Conservation (phyloP, 2,888 invertebrate genomes). For the Stenurella melanura region DNA sequence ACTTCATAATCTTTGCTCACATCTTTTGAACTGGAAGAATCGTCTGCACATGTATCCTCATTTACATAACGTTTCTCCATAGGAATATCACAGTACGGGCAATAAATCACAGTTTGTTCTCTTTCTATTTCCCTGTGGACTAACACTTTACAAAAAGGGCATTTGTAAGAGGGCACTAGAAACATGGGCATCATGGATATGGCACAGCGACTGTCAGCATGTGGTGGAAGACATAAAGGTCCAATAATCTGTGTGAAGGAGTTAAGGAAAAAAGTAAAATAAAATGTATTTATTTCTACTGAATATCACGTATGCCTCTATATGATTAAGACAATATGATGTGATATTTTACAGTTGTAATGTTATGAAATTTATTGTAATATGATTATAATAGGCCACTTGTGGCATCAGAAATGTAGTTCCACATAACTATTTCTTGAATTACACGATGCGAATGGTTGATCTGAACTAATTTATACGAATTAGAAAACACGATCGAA, state of each 20-base stretch:
- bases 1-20: constrained; percentile 28
- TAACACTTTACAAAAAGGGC: constrained; percentile 64
- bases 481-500: no score
- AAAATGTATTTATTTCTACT: no score
- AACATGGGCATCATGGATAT: constrained; percentile 69
- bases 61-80: constrained; percentile 59
- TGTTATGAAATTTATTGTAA: no score
- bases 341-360: no score
- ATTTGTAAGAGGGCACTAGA: constrained; percentile 66
- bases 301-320: no score
- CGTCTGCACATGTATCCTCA: constrained; percentile 8
- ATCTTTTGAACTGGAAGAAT: background rate
- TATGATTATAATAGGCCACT: no score
- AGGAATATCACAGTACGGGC: constrained; percentile 69
- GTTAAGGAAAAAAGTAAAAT: constrained; percentile 46
- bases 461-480: no score
- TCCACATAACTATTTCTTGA: no score
- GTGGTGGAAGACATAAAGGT: constrained; percentile 66
- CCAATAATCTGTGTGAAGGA: constrained; percentile 63
- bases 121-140: constrained; percentile 64
- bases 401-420: no score
- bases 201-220: constrained; percentile 67
- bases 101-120: constrained; percentile 61
- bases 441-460: no score
- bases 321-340: no score